A percentile compares a stretch with the other conserved stretches of the same genome.
These are phyloP conservation scores for Amblyopsis rosae DNA, from an alignment of 2,113 vertebrate genomes.

Conservation along the genomic window DNA sequence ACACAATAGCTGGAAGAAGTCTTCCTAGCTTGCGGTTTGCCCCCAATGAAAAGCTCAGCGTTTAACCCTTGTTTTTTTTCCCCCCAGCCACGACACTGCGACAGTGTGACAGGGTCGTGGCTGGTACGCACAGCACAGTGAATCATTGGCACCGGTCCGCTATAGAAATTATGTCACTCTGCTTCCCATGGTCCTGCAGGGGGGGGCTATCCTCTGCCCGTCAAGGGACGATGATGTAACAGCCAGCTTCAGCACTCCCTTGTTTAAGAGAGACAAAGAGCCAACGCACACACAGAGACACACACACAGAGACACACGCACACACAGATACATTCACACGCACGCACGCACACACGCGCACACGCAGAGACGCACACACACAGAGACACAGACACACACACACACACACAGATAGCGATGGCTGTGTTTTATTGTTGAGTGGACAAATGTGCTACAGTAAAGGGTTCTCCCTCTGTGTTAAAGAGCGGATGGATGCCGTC, in stretches of 20 bases:
- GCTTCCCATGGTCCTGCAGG: conserved; percentile 46
- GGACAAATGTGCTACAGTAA: conserved; percentile 1
- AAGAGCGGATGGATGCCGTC: too few species aligned
- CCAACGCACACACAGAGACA: conserved; percentile 15
- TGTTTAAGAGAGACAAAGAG: conserved; percentile 63
- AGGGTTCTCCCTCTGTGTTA: neutral
- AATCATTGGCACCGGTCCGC: neutral
- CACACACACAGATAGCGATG: conserved; percentile 8
- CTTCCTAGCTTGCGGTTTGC: neutral
- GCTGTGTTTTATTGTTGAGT: conserved; percentile 1
- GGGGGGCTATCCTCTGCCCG: conserved; percentile 19
- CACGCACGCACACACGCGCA: neutral
- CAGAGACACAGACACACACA: conserved; percentile 5
- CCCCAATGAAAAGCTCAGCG: neutral
- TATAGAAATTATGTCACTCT: conserved; percentile 41
- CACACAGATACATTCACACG: conserved; percentile 12
- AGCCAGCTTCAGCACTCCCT: conserved; percentile 37
- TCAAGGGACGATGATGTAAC: conserved; percentile 60
- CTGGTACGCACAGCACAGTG: conserved; percentile 2
- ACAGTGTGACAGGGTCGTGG: too few species aligned
- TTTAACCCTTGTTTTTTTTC: too few species aligned
- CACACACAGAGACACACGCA: neutral
- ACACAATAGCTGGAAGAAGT: neutral
- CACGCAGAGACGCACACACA: neutral
- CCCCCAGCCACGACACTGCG: too few species aligned